Conservation (phyloP, 2,888 invertebrate species). For the Chromoteleia sp. region DNA sequence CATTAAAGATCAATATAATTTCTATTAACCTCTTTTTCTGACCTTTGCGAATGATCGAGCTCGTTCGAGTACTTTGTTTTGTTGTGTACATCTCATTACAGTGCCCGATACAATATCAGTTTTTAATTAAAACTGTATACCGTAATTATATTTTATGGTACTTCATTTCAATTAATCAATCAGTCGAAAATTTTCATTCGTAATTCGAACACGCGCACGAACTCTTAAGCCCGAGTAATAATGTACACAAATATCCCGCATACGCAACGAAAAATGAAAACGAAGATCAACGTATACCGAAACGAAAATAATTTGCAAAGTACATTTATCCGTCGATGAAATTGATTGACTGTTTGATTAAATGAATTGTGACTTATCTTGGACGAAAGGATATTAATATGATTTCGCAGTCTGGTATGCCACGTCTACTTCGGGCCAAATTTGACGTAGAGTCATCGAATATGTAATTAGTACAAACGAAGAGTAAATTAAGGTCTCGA, state of each 20-base stretch:
- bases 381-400: constrained; percentile 48
- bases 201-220: constrained; percentile 8
- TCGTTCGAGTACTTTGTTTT: background rate
- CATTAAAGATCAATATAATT: constrained; percentile 17
- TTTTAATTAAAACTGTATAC: constrained; percentile 37
- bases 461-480: constrained; percentile 59
- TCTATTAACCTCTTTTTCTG: background rate
- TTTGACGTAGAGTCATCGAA: constrained; percentile 59
- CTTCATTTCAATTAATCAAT: constrained; percentile 45
- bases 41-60: background rate
- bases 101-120: constrained; percentile 15
- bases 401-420: constrained; percentile 41
- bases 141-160: constrained; percentile 41
- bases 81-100: background rate
- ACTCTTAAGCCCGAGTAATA: background rate
- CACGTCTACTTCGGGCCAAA: constrained; percentile 10
- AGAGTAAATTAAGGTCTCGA: constrained; percentile 56
- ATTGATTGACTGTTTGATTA: constrained; percentile 65
- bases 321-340: constrained; percentile 16
- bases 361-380: constrained; percentile 61
- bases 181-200: constrained; percentile 31
- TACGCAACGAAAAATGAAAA: background rate
- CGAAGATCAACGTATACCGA: background rate
- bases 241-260: constrained; percentile 22
- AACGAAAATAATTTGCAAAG: constrained; percentile 41